Base-by-base conservation (phyloP, 2,888 invertebrate species). In the Slavum lentiscoides region DNA sequence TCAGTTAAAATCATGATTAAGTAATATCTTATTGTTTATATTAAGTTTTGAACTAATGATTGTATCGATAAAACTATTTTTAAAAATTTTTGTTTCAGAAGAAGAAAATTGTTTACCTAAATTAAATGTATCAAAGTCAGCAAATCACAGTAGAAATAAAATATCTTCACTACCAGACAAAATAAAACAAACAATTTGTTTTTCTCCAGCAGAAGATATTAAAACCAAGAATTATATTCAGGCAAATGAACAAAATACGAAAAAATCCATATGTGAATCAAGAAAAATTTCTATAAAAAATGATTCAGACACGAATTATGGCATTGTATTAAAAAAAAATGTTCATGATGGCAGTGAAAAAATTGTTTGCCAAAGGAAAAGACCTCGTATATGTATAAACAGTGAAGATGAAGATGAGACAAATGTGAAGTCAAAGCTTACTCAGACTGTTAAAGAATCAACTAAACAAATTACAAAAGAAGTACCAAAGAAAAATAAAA, bases 331-430 rank as follows among this genome's bases (percentile, higher is more conserved):
- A 37, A 69, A 61, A 53, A 37, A 77, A 61, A 77, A 17, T 58
- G 21, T 15, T 30, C n/a, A 0, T 21, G 17, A 61, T 53, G 2
- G n/a, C 37, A 53, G 61, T 55, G 39, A 70, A 39, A 37, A n/a
- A 53, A n/a, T 37, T 23, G 62, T 55, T 61, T 1, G n/a, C 37
- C 70, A 70, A 77, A 70, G 53, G 37, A 77, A 77, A 62, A 69
- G 77, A 62, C 77, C 77, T 21, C 49, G 77, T 21, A 77, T 77
- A 62, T 53, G 61, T n/a, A 69, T 77, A 21, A 70, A 70, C 1
- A 77, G 77, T 62, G 77, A 77, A 17, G 58, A 77, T 53, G 77
- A 77, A 77, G 77, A 77, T 39, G 59, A 76, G 2, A 58, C 68
- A 59, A 55, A 17, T 39, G 1, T 1, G 7, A 49, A 6, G 8